Evolutionary conservation across 2,113 vertebrate genomes (phyloP).

Genomic region (Grammomys dolichurus): DNA sequence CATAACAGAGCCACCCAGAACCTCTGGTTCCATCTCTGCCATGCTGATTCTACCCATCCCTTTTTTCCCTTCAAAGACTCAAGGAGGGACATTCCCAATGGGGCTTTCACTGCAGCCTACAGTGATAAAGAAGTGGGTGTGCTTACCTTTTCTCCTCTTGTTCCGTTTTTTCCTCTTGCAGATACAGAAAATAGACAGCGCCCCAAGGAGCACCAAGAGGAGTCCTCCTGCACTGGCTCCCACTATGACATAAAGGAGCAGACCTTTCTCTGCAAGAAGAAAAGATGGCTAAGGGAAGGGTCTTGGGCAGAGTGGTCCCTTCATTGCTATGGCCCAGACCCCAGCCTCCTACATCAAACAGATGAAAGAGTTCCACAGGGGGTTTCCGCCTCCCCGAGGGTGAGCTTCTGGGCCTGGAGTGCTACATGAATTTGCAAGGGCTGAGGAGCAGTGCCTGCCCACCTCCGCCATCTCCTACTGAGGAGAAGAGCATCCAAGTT

Average conservation of each 20-base stretch:
- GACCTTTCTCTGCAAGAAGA: constrained; percentile 55
- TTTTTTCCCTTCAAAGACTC: not conserved
- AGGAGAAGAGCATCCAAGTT: not conserved
- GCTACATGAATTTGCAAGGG: not conserved
- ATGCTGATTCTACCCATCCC: not conserved
- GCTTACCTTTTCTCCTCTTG: constrained; percentile 49
- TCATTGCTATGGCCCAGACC: not conserved
- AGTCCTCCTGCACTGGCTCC: not conserved
- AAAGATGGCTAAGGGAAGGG: not conserved
- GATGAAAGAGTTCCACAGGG: not conserved
- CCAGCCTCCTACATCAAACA: not conserved
- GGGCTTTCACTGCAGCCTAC: not conserved
- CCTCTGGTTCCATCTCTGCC: not conserved
- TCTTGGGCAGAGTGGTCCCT: not conserved
- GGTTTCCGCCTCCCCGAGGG: not conserved
- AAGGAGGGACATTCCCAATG: not conserved
- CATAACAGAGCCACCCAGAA: constrained; percentile 26
- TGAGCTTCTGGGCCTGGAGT: not conserved
- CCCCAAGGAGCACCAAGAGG: not conserved
- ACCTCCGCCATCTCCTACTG: not conserved
- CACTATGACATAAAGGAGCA: not conserved
- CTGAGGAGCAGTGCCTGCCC: too few relatives aligned
- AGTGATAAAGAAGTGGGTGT: fast-evolving
- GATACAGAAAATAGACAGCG: constrained; percentile 9
- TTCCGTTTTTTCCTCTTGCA: constrained; percentile 53